A percentile compares a stretch with the other conserved stretches of the same genome.
phyloP scores from a whole-genome alignment of 2,888 invertebrate species.

The Drosophila mulleri region DNA sequence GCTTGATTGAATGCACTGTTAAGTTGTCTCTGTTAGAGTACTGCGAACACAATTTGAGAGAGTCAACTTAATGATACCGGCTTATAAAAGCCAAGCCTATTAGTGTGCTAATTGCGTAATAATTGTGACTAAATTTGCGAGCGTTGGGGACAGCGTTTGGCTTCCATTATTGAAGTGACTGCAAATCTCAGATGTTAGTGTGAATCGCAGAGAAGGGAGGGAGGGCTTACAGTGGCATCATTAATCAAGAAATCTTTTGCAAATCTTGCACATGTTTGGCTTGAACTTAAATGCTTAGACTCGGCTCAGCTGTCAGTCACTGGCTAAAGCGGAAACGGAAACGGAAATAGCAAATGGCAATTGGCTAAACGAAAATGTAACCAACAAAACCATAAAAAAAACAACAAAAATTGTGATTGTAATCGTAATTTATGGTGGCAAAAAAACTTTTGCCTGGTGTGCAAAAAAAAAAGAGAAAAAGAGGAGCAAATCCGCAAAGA shows the following conservation, averaged over 20 bases:
- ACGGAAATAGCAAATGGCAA: conserved; percentile 1
- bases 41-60: background rate
- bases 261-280: conserved; percentile 64
- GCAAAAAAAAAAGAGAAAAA: conserved; percentile 10
- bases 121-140: conserved; percentile 3
- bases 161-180: background rate
- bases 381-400: conserved; percentile 65
- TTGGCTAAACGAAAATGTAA: conserved; percentile 50
- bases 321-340: conserved; percentile 27
- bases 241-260: conserved; percentile 61
- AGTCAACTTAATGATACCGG: background rate
- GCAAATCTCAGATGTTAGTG: background rate
- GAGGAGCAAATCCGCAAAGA: conserved; percentile 43
- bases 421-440: conserved; percentile 76
- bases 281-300: conserved; percentile 59
- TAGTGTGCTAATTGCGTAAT: background rate
- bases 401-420: conserved; percentile 66
- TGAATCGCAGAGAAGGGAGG: background rate
- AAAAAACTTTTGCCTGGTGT: conserved; percentile 43
- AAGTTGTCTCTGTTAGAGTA: background rate
- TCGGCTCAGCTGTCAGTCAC: conserved; percentile 42
- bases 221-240: conserved; percentile 27
- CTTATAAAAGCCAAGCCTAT: background rate
- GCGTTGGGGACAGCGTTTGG: background rate
- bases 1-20: background rate